These are phyloP conservation scores for Astreopora myriophthalma DNA, from an alignment of 64 coral and sea anemone species.

Conservation along the genomic window DNA sequence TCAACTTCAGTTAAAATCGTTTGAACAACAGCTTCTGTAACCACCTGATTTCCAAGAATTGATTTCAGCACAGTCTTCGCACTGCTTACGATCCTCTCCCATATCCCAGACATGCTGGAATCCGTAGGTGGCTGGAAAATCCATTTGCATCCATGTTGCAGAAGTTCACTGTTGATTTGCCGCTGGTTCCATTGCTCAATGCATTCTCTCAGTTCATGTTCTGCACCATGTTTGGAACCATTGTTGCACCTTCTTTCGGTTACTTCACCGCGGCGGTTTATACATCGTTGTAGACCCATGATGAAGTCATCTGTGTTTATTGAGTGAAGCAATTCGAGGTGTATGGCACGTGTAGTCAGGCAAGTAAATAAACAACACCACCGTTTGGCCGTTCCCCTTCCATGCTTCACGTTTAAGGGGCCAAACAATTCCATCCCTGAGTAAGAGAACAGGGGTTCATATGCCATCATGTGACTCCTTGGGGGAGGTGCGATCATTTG, in stretches of 20 bases:
- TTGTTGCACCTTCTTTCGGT: neutral
- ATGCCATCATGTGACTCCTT: slow-evolving; percentile 36
- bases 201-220: slow-evolving; percentile 39
- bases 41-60: slow-evolving; percentile 19
- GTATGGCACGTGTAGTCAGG: slow-evolving; percentile 33
- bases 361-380: slow-evolving; percentile 69
- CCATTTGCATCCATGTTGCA: slow-evolving; percentile 50
- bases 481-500: slow-evolving; percentile 57
- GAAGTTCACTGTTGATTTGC: slow-evolving; percentile 29
- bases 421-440: slow-evolving; percentile 44
- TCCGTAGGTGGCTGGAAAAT: slow-evolving; percentile 49
- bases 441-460: neutral
- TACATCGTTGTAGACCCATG: slow-evolving; percentile 24
- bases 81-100: slow-evolving; percentile 60
- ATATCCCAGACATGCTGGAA: slow-evolving; percentile 51
- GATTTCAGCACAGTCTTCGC: slow-evolving; percentile 38
- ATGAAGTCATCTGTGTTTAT: slow-evolving; percentile 59
- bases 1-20: slow-evolving; percentile 56
- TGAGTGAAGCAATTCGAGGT: slow-evolving; percentile 52
- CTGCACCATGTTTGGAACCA: slow-evolving; percentile 20
- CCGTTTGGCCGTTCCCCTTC: slow-evolving; percentile 38
- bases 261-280: slow-evolving; percentile 38
- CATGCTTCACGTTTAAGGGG: slow-evolving; percentile 52
- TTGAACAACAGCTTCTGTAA: slow-evolving; percentile 34
- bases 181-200: slow-evolving; percentile 14